Evolutionary conservation across 2,797 vertebrate species (phyloP), one percentile per base, ranked within the genome.

Genomic region (Chromis chromis): DNA sequence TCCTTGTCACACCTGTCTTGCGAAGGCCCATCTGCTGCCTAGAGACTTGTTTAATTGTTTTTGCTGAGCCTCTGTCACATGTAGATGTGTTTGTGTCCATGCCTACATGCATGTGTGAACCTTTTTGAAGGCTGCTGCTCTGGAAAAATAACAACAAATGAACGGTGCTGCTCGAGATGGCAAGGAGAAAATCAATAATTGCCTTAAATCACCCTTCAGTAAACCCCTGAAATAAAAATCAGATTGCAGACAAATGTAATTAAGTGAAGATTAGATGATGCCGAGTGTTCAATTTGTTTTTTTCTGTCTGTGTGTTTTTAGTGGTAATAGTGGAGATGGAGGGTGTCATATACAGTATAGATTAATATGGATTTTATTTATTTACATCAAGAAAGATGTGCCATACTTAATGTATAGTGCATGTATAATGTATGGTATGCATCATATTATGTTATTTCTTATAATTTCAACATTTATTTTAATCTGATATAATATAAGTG

Each of bases 1-100:
- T 83, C 62, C 44, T 28, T 64, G 74, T 85, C 81, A 83, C 91
- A 92, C 84, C 87, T 91, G 88, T 82, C 85, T 88, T 33, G 44
- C 44, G 44, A 54, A 76, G 70, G 72, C 77, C 85, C 84, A 88
- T 89, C 91, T 91, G 86, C 78, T 88, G 78, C 72, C 55, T 78
- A 14, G 80, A 84, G 81, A 83, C 65, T 65, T 77, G 75, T 86
- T 80, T 88, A 86, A 89, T 91, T 88, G 85, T 89, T 86, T n/a
- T 89, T 80, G 56, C 73, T 76, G 71, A 83, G 83, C 79, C 83
- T 78, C 70, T 74, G 80, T 87, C 81, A 64, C 81, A 79, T 83
- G 75, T 58, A 80, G 61, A 83, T 76, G 75, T 75, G 44, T 78
- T 77, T 58, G 56, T 79, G 72, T 54, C 24, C 60, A 60, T 67